Percentiles rank a stretch among this genome's conserved stretches.
Conservation (phyloP, 2,113 vertebrate genomes). For the Tupaia tana region DNA sequence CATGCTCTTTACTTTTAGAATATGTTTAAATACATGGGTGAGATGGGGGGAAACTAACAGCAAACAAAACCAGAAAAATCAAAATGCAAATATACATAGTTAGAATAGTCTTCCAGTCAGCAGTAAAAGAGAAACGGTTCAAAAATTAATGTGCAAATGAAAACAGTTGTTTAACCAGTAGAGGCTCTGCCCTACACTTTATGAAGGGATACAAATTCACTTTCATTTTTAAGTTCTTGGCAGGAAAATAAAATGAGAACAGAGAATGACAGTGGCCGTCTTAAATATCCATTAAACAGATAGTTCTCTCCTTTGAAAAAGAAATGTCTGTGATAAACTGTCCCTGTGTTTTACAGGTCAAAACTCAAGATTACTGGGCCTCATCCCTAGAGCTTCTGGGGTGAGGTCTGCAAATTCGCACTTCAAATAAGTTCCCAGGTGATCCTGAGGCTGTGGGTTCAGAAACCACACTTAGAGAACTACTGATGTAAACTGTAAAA, state of each 20-base stretch:
- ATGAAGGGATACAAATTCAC: constrained; percentile 17
- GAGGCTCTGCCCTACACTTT: constrained; percentile 29
- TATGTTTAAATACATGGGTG: too few relatives aligned
- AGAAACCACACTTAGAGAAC: neutral
- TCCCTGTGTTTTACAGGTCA: neutral
- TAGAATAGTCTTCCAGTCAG: too few relatives aligned
- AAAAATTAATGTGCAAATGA: too few relatives aligned
- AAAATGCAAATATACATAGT: too few relatives aligned
- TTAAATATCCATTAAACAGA: constrained; percentile 54
- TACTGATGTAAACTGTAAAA: neutral
- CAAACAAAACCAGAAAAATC: too few relatives aligned
- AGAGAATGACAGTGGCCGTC: neutral
- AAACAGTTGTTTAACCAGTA: too few relatives aligned
- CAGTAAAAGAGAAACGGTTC: too few relatives aligned
- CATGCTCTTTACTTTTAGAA: too few relatives aligned
- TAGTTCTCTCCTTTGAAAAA: neutral
- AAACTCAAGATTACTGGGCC: neutral
- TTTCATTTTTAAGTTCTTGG: constrained; percentile 60
- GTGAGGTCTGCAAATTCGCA: neutral
- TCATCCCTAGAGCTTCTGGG: neutral
- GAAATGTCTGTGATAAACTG: neutral
- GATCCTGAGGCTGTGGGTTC: neutral
- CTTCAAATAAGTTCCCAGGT: neutral
- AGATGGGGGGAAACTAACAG: too few relatives aligned
- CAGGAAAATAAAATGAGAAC: constrained; percentile 42